Evolutionary conservation across 2,113 vertebrate genomes (phyloP), one percentile per base, ranked within the genome.

Genomic region (Macquaria ambigua): DNA sequence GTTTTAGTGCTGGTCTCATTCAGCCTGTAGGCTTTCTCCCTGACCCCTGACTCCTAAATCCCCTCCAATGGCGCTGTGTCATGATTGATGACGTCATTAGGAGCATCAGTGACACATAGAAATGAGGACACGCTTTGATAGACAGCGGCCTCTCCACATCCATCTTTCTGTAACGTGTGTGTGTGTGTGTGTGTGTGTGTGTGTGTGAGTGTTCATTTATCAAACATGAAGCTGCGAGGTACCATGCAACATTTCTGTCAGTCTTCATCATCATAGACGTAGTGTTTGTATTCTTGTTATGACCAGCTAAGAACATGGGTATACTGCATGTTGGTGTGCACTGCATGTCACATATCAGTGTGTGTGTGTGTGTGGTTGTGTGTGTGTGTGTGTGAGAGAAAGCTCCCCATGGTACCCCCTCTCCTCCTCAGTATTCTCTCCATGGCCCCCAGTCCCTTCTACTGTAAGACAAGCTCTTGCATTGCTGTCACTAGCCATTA

Each of bases 71-170:
- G 46, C 50, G 3, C 34, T 10, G 41, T 66, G 74, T 74, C 56
- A 62, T 89, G 91, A 91, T 89, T 77, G 69, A 86, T 75, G 87
- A 89, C 71, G 58, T 93, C 85, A 89, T 86, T 80, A 84, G 78
- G 48, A 63, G 71, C 78, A 81, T 91, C 81, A 83, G 21, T 74
- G 87, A 84, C 77, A 73, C 83, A 68, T 34, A 58, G 82, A 89
- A 84, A 90, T 15, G 43, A 91, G 73, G 84, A 77, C 68, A 52
- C 0, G 3, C 63, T 70, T 78, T 88, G 85, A 88, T 74, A 58
- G 81, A 88, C 87, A 81, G 73, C 39, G 9, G 25, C 70, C n/a
- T 41, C 55, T 39, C 50, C 11, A 28, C 81, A 83, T 87, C 61
- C 31, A 41, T 90, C 86, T 73, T 41, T 21, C n/a, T 80, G n/a